Base-by-base conservation (phyloP, 1,140 invertebrate genomes). In the Antheraea mylitta region DNA sequence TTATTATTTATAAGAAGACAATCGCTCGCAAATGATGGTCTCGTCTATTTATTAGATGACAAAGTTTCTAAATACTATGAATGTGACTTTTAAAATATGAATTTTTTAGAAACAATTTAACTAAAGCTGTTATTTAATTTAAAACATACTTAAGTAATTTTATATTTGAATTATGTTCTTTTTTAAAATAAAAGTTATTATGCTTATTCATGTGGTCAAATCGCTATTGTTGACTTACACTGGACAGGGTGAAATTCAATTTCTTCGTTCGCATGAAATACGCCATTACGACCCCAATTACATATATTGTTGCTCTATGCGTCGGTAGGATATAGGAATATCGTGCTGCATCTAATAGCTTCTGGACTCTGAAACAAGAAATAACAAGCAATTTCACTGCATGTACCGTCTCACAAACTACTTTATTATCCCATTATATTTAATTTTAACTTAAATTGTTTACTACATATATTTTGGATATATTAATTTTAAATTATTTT, bases 261-360 rank as follows among this genome's bases (percentile, higher is more conserved):
- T 81, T 83, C 64, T 92, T 90, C 6, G 80, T 81, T 59, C 80
- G 83, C 67, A 92, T 86, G 48, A 91, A 84, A 67, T 90, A 95
- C 0, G 95, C 95, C 72, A 95, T 81, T 6, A 92, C 89, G 53
- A 96, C 93, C 13, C 95, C 95, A 60, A 96, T 94, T 18, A 95
- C 93, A 80, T 96, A 96, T 64, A 96, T 94, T 0, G 95, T 96
- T 0, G 95, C 89, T 73, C 95, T 89, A 77, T 96, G 95, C 3
- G 94, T 94, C 10, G 95, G 95, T 58, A 96, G 79, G 66, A 95
- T 95, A 78, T 96, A 96, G 0, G 95, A 95, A 59, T 93, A 93
- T 81, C 94, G 93, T 2, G 95, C 95, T 0, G 95, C 95, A 64
- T 95, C 94, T 69, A 96, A 93, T 45, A 96, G 81, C 75, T 95